Evolutionary conservation across 64 coral and sea anemone genomes (phyloP), one percentile per base, ranked within the genome.

Genomic region (Porites australiensis): DNA sequence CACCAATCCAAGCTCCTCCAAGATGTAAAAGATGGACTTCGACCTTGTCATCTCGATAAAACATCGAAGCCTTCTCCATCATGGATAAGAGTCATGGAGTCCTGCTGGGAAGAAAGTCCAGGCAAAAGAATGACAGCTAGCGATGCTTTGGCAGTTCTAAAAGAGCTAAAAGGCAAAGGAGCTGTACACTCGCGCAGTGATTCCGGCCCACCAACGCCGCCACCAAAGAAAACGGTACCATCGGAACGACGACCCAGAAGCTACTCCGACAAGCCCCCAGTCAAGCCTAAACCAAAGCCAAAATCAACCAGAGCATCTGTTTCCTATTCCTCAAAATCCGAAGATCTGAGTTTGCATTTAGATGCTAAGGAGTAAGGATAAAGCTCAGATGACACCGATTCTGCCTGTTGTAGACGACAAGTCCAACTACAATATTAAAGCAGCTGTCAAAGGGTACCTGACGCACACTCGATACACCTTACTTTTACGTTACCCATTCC

Each of bases 101-200:
- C 44, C 4, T 86, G 82, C 64, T 86, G 82, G 82, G 50, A 70
- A 8, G 15, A 50, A 70, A 64, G 70, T 50, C 82, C 62, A 86
- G 15, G 49, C 0, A 2, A 9, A 47, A 86, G 82, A 21, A 18
- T 70, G 9, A 45, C 82, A 50, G 60, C 82, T 12, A 16, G 1
- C 4, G 9, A 52, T 7, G 46, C 14, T 48, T 53, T 3, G 48
- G 47, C 19, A 4, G 8, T 46, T 54, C 53, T 77, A 0, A 19
- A 77, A 53, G 3, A 53, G 74, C 6, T 77, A 2, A 46, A 21
- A 12, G 19, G 53, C 2, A 8, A 18, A n/a, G 74, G 16, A 64
- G 16, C 12, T 3, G n/a, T 3, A 5, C 47, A 1, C 19, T 1
- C 8, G n/a, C n/a, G n/a, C n/a, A 3, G 14, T 19, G 74, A 20